Evolutionary conservation across 1,140 invertebrate species (phyloP).

Genomic region (Drosophila asahinai): DNA sequence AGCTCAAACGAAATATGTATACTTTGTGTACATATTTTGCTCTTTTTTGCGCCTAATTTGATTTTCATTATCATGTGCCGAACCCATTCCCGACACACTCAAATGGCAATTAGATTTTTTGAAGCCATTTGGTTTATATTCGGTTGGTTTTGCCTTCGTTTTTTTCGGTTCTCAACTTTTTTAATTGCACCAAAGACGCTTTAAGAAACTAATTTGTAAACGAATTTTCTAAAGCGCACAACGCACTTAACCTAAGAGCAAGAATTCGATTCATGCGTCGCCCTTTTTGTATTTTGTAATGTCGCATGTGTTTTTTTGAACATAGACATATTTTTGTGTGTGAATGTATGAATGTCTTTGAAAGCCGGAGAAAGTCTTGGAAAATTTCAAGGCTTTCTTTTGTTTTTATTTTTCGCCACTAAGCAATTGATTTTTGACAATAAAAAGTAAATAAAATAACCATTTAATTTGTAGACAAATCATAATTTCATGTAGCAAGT

Average conservation of each 20-base stretch:
- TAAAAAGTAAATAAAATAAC: constrained; percentile 25
- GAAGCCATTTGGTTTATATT: constrained; percentile 68
- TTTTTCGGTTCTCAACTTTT: constrained; percentile 32
- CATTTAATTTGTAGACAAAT: constrained; percentile 52
- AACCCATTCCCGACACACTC: constrained; percentile 58
- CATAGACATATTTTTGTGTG: constrained; percentile 22
- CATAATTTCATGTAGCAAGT: constrained; percentile 64
- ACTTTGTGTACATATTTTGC: constrained; percentile 27
- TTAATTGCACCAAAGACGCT: constrained; percentile 59
- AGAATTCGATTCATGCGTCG: constrained; percentile 33
- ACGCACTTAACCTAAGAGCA: constrained; percentile 30
- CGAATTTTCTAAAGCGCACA: constrained; percentile 43
- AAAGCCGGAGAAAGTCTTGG: constrained; percentile 16
- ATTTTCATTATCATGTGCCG: constrained; percentile 74
- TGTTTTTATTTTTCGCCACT: constrained; percentile 20
- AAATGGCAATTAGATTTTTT: constrained; percentile 83
- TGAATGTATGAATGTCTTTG: constrained; percentile 32
- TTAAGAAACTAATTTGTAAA: constrained; percentile 23
- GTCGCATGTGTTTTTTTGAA: constrained; percentile 52
- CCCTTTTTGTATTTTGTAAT: constrained; percentile 72
- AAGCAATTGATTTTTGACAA: constrained; percentile 63
- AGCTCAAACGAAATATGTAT: constrained; percentile 48
- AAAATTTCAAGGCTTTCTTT: constrained; percentile 20
- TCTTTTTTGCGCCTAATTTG: constrained; percentile 73
- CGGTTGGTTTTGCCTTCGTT: constrained; percentile 39